A percentile compares a stretch with the other conserved stretches of the same genome.
phyloP scores from a whole-genome alignment of 2,888 invertebrate species.

The Galerucella nymphaeae region DNA sequence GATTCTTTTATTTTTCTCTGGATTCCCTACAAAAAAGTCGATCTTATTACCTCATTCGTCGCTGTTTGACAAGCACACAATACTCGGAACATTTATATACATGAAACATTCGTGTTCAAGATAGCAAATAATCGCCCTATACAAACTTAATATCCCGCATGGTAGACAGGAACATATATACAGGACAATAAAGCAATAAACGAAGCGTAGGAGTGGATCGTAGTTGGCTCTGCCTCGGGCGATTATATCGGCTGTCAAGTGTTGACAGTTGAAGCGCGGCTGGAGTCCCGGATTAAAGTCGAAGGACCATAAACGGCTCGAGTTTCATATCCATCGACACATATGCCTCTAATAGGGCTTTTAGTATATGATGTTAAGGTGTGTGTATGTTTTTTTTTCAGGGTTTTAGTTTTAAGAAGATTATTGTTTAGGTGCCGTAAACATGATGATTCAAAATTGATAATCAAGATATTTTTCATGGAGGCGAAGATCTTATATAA shows the following conservation, averaged over 20 bases:
- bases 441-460: neutral
- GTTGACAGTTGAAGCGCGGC: slow-evolving; percentile 57
- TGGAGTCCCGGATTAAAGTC: slow-evolving; percentile 53
- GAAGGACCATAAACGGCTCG: slow-evolving; percentile 43
- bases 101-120: slow-evolving; percentile 33
- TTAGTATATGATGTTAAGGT: neutral
- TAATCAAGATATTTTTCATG: no score
- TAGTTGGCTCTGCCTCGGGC: slow-evolving; percentile 52
- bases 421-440: neutral
- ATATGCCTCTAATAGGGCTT: slow-evolving; percentile 35
- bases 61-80: neutral
- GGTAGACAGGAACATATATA: slow-evolving; percentile 51
- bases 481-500: no score
- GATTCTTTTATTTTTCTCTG: no score
- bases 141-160: slow-evolving; percentile 49
- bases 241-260: slow-evolving; percentile 58
- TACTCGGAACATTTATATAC: slow-evolving; percentile 16
- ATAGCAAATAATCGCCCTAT: slow-evolving; percentile 42
- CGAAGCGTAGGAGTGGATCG: slow-evolving; percentile 53
- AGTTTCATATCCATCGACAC: slow-evolving; percentile 47
- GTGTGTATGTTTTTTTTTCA: neutral
- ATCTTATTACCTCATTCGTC: neutral
- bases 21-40: no score
- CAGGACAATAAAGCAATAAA: slow-evolving; percentile 53
- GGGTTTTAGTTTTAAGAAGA: neutral